Evolutionary conservation across 2,888 invertebrate species (phyloP), one percentile per base, ranked within the genome.

Genomic region (Atrina japonica): DNA sequence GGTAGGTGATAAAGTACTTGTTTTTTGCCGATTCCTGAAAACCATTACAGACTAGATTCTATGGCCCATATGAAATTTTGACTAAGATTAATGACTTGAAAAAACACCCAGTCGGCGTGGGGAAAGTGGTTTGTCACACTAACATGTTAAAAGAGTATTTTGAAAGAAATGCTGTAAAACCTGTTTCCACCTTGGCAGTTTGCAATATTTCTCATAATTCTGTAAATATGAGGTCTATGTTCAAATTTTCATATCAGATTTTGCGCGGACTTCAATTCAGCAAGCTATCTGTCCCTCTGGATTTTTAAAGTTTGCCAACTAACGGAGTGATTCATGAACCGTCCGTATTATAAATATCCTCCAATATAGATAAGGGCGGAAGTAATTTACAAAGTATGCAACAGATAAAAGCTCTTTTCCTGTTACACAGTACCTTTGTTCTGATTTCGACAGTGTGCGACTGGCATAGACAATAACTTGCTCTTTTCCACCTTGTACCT

Each of bases 401-500:
- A 75, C 70, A 6, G 75, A 73, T n/a, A 70, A 43, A 21, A 71
- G 63, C 30, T 74, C 74, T 40, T 43, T 69, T 49, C 53, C 27
- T n/a, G 66, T 75, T n/a, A 58, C 58, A 35, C 60, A 75, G 45
- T 75, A 75, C n/a, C 52, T 53, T 35, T 60, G 25, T 50, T 75
- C 66, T 7, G 65, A 18, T 18, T 50, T 56, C n/a, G 50, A 50
- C 41, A 75, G 40, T 2, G 49, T 55, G 18, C 72, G 69, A 45
- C 75, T 75, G n/a, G 50, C 66, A 56, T 75, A 75, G 11, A 66
- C 70, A 27, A 75, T 66, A 3, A 75, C 66, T 41, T 21, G 16
- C 40, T 75, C 75, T 14, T 56, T 30, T 9, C 70, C 70, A 43
- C 52, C 58, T 29, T 70, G 69, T 5, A 59, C 41, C 30, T 75